A percentile compares a stretch with the other conserved stretches of the same genome.
Conservation (phyloP, 2,888 invertebrate species). For the Agriotes lineatus region DNA sequence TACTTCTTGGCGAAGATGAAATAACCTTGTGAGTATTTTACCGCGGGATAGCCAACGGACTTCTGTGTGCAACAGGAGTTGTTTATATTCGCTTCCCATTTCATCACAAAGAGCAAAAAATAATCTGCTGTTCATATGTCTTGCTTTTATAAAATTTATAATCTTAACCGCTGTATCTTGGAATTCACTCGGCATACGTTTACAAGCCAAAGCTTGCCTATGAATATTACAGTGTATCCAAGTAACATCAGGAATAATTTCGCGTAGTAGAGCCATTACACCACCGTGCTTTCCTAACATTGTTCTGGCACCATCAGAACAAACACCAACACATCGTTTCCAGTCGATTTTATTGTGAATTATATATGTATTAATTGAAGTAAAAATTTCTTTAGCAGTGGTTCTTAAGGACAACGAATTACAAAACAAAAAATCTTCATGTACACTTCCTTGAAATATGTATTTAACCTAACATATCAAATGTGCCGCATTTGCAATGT, state of each 20-base stretch:
- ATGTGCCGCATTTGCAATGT: no score
- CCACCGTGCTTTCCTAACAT: no score
- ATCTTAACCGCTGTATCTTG: slow-evolving; percentile 33
- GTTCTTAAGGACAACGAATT: no score
- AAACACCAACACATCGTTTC: no score
- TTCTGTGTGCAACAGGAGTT: slow-evolving; percentile 37
- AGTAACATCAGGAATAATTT: slow-evolving; percentile 36
- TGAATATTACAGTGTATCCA: slow-evolving; percentile 38
- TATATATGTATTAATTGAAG: no score
- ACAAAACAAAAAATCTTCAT: no score
- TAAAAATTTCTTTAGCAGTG: no score
- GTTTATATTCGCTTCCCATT: slow-evolving; percentile 39
- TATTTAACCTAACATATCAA: no score
- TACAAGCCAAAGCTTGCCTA: slow-evolving; percentile 17
- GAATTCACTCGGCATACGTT: slow-evolving; percentile 34
- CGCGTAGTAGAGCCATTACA: neutral
- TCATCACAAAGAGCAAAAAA: slow-evolving; percentile 40
- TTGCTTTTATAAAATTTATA: slow-evolving; percentile 40
- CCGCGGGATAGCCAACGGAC: slow-evolving; percentile 37
- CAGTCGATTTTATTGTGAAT: no score
- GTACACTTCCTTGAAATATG: no score
- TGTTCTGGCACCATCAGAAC: no score
- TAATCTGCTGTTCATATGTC: slow-evolving; percentile 29
- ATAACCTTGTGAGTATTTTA: slow-evolving; percentile 44
- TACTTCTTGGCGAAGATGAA: slow-evolving; percentile 48